Evolutionary conservation across 2,797 vertebrate genomes (phyloP).

Genomic region (Salarias fasciatus): DNA sequence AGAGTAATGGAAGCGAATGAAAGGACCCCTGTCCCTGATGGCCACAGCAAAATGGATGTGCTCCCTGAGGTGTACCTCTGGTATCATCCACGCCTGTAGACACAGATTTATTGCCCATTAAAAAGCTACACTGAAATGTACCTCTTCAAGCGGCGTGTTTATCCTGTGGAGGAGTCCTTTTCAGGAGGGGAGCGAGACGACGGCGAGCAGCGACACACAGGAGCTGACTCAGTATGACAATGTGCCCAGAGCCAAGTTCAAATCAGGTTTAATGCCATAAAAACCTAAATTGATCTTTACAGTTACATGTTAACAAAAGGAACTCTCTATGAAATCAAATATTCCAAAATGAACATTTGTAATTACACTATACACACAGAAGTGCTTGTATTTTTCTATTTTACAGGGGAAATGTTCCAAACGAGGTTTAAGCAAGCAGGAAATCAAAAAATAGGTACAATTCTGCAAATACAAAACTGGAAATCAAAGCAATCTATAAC

Average conservation of each 20-base stretch:
- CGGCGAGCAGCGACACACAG: slow-evolving; percentile 27
- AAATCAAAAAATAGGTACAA: slow-evolving; percentile 53
- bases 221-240: slow-evolving; percentile 47
- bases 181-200: slow-evolving; percentile 59
- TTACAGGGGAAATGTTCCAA: slow-evolving; percentile 61
- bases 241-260: slow-evolving; percentile 61
- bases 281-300: slow-evolving; percentile 72
- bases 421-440: slow-evolving; percentile 58
- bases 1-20: slow-evolving; percentile 83
- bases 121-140: slow-evolving; percentile 79
- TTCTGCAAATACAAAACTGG: slow-evolving; percentile 59
- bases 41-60: slow-evolving; percentile 79
- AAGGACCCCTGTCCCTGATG: slow-evolving; percentile 78
- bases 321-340: slow-evolving; percentile 58
- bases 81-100: slow-evolving; percentile 79
- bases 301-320: slow-evolving; percentile 70
- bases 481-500: slow-evolving; percentile 53
- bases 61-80: slow-evolving; percentile 78
- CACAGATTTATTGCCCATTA: slow-evolving; percentile 82
- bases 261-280: slow-evolving; percentile 80
- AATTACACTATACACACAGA: slow-evolving; percentile 72
- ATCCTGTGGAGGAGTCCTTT: slow-evolving; percentile 65
- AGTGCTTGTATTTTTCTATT: slow-evolving; percentile 47
- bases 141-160: slow-evolving; percentile 74
- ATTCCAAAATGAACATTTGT: slow-evolving; percentile 68